These are phyloP conservation scores for Psix sp. DNA, from an alignment of 1,140 invertebrate genomes.

Conservation along the genomic window DNA sequence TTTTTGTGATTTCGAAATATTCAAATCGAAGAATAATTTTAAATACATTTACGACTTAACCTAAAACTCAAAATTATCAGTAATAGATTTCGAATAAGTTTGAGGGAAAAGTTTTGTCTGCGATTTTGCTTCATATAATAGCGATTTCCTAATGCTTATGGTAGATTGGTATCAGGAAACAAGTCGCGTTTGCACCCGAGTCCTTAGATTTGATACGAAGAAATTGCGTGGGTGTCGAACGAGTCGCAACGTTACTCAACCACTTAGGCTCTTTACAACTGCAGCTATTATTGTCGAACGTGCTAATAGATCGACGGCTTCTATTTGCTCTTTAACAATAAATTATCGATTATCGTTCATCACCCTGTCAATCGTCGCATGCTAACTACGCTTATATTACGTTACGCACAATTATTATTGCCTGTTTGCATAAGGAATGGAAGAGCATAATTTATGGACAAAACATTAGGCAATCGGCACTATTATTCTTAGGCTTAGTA, in stretches of 20 bases:
- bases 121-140: background rate
- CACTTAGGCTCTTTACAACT: constrained; percentile 64
- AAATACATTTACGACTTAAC: too few species aligned
- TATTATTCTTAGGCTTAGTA: too few species aligned
- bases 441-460: too few species aligned
- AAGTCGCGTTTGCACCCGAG: constrained; percentile 50
- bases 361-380: constrained; percentile 52
- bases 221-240: constrained; percentile 64
- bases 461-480: too few species aligned
- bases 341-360: constrained; percentile 64
- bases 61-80: too few species aligned
- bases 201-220: constrained; percentile 50
- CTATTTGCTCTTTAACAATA: constrained; percentile 67
- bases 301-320: constrained; percentile 69
- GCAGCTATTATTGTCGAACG: constrained; percentile 67
- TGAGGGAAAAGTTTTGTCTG: background rate
- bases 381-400: constrained; percentile 28
- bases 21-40: too few species aligned
- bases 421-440: constrained; percentile 5
- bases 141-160: constrained; percentile 46
- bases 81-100: too few species aligned
- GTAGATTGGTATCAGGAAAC: constrained; percentile 63
- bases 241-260: constrained; percentile 65
- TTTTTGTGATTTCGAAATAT: too few species aligned
- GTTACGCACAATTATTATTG: constrained; percentile 41